Evolutionary conservation across 2,797 vertebrate species (phyloP), one percentile per base, ranked within the genome.

Genomic region (Glyptemys insculpta): DNA sequence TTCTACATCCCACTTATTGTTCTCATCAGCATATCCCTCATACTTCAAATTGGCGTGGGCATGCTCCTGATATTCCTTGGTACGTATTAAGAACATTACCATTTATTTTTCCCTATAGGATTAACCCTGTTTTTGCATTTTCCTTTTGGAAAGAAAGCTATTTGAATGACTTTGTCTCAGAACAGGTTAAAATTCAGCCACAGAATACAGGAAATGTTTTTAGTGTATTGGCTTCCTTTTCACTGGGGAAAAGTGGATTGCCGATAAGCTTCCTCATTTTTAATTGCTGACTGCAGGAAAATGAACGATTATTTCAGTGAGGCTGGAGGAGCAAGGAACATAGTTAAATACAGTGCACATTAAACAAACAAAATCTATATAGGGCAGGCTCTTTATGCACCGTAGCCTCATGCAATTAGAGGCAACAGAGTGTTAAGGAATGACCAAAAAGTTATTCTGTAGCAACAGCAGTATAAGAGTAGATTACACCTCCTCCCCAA

Each of bases 1-100:
- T 99, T 99, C 97, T 99, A 99, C 5, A 2, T 97, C 7, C 98
- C 99, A 0, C 98, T 99, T 29, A 98, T 99, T 68, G 11, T 97
- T 7, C 99, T 99, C 90, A 99, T 99, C 96, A 99, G 99, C 91
- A 96, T 99, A 95, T 99, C 99, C 0, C 98, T 99, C 50, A 94
- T 97, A 12, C 98, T 99, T 25, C 99, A 99, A 88, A 91, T 99
- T 15, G 0, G 98, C 3, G 99, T 99, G 89, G 99, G 99, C 2
- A 96, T 99, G 50, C 95, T 99, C 88, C 99, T 99, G 87, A 99
- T 99, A 97, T 99, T 99, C 96, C 99, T 99, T 8, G 99, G 99
- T 99, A 97, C 34, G 99, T 97, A 72, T 29, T 81, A 65, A 8
- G 12, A 50, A 52, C 53, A 3, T 1, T 79, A 50, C 14, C 5